phyloP scores from a whole-genome alignment of 2,888 invertebrate genomes.

The Drosophila anceps region DNA sequence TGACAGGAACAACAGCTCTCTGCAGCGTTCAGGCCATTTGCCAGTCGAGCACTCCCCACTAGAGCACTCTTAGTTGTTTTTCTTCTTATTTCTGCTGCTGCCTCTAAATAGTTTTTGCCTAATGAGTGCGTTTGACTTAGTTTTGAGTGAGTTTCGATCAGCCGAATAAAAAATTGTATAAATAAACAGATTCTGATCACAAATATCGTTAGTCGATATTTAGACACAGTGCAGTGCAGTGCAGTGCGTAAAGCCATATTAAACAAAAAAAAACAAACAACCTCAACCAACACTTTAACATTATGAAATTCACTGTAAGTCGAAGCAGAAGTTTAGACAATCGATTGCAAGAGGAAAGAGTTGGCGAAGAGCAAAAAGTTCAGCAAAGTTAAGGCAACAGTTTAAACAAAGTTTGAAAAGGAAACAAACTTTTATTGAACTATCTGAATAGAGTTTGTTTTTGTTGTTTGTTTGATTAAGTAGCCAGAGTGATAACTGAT shows the following conservation, averaged over 20 bases:
- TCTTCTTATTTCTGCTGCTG: conserved; percentile 20
- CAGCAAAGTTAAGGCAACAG: neutral
- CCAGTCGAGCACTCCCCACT: neutral
- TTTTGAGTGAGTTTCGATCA: conserved; percentile 64
- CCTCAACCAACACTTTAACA: conserved; percentile 22
- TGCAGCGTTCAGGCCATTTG: neutral
- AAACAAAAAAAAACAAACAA: conserved; percentile 5
- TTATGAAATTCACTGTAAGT: conserved; percentile 81
- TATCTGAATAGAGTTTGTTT: neutral
- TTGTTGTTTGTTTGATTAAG: neutral
- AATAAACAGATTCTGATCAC: conserved; percentile 67
- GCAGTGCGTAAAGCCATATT: conserved; percentile 9
- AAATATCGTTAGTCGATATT: conserved; percentile 64
- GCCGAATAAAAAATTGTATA: conserved; percentile 54
- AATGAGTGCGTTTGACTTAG: conserved; percentile 72
- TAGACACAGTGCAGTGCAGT: conserved; percentile 44
- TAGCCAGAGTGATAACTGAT: neutral
- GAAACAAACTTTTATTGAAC: neutral
- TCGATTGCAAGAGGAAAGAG: neutral
- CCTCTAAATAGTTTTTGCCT: conserved; percentile 66
- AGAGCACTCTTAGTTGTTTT: conserved; percentile 4
- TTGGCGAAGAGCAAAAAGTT: neutral
- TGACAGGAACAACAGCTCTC: neutral
- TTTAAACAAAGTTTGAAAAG: neutral
- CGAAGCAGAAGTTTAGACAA: neutral